Base-by-base conservation (phyloP, 2,888 invertebrate genomes). In the Cyclophora punctaria region DNA sequence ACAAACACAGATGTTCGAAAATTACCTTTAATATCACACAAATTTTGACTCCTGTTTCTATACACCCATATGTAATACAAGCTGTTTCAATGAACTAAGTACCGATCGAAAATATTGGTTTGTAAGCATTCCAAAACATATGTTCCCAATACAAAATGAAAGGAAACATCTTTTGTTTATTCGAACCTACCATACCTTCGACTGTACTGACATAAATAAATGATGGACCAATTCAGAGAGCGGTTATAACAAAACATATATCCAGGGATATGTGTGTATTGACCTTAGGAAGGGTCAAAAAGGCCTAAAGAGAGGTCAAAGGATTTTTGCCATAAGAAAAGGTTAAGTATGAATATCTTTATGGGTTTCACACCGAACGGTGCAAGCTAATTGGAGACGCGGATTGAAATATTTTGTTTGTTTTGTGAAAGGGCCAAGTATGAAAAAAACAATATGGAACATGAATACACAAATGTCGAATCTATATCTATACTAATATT, bases 271-370 rank as follows among this genome's bases (percentile, higher is more conserved):
- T 59, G 20, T 57, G 59, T 55, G 52, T 51, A 55, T 62, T 59
- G 57, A 58, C 56, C 56, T 55, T 48, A 35, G 48, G 50, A 58
- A 62, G 57, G 62, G 62, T 60, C 58, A 51, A 47, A 56, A 59
- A 55, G 59, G 63, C 56, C 51, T 49, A 59, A 56, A 53, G 52
- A 51, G 56, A 57, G 60, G 59, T 59, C 57, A 55, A 52, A 52
- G 58, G 53, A 59, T 56, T 59, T 55, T 52, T 58, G 52, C 46
- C 55, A 59, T 57, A 55, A 50, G 55, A 48, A 49, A 45, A 45
- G 46, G 53, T 58, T 56, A 52, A 50, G 50, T 56, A 50, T 45
- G 48, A 46, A 51, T 54, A 44, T 45, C 52, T 35, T 45, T 46
- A 47, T 20, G n/a, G 34, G n/a, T 34, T 37, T 56, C 42, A 55